These are phyloP conservation scores for Drosophila trichaetosa DNA, from an alignment of 2,888 invertebrate species.

Conservation along the genomic window DNA sequence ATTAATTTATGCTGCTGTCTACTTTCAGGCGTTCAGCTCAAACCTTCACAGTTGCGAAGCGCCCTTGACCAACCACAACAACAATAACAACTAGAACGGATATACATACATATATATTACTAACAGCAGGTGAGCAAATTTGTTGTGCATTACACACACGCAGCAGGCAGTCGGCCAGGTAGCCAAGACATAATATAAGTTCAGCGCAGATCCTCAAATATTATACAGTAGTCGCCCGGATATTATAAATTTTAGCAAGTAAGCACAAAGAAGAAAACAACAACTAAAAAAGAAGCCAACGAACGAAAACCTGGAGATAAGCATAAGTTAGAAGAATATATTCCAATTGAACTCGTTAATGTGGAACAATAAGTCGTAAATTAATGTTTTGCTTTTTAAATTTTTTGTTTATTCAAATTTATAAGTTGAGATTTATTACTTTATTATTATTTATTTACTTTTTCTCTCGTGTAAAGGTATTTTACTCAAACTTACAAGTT, in stretches of 20 bases:
- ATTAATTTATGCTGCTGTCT: slow-evolving; percentile 48
- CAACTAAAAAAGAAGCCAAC: background rate
- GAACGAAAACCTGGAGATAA: background rate
- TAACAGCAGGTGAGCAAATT: slow-evolving; percentile 46
- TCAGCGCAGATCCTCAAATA: background rate
- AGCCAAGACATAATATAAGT: slow-evolving; percentile 26
- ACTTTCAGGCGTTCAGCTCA: slow-evolving; percentile 15
- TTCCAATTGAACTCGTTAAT: background rate
- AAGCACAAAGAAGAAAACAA: background rate
- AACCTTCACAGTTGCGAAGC: slow-evolving; percentile 23
- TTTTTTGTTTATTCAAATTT: background rate
- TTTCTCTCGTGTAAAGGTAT: background rate
- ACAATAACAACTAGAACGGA: slow-evolving; percentile 11
- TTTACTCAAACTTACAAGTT: background rate
- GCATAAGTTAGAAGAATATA: background rate
- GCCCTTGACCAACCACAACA: slow-evolving; percentile 26
- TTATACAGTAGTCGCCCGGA: background rate
- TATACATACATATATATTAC: slow-evolving; percentile 14
- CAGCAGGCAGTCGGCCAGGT: background rate
- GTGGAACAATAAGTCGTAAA: background rate
- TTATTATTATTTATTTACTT: rapidly evolving
- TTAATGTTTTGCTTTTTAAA: background rate
- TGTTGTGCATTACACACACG: slow-evolving; percentile 2
- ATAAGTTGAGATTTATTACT: background rate
- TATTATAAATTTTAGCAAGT: background rate